Base-by-base conservation (phyloP, 2,797 vertebrate genomes). In the Chrosomus eos region DNA sequence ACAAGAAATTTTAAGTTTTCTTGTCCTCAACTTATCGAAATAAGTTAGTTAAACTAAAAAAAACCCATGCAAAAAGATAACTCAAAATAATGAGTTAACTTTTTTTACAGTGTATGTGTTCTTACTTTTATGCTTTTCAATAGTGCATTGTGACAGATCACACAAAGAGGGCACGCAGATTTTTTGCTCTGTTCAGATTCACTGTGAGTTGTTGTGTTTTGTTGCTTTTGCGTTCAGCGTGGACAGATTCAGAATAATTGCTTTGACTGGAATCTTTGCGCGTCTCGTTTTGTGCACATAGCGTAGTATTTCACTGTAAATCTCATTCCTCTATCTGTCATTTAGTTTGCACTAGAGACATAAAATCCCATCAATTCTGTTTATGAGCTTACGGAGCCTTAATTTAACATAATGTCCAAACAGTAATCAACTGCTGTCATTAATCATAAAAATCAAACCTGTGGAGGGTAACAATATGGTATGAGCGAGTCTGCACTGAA, bases 351-450 rank as follows among this genome's bases (percentile, higher is more conserved):
- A 58, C 73, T 58, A 83, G 73, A 79, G 75, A 83, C 74, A 72
- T 62, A 74, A 23, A 80, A 28, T 31, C 33, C 13, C 13, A 89
- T 87, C 78, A 71, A 62, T 82, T 83, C 26, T 81, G 38, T 88
- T 87, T 85, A 83, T 66, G 78, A 68, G 38, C 62, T 72, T 76
- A 85, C 82, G 78, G 80, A 48, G 71, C 33, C 86, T 80, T 88
- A 88, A 88, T 90, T 80, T 87, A 88, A 87, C 53, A 36, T 82
- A 82, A 86, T 85, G 74, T 87, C 71, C 71, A 76, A 66, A 60
- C 71, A 85, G 80, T 83, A 87, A 85, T 85, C 71, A 81, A 77
- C 60, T 85, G 81, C 79, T 60, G 77, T 83, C 88, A 73, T 89
- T 85, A 88, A 90, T 89, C 88, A 89, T 64, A 53, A n/a, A 79